Conservation (phyloP, 2,888 invertebrate genomes). For the Caenorhabditis japonica region DNA sequence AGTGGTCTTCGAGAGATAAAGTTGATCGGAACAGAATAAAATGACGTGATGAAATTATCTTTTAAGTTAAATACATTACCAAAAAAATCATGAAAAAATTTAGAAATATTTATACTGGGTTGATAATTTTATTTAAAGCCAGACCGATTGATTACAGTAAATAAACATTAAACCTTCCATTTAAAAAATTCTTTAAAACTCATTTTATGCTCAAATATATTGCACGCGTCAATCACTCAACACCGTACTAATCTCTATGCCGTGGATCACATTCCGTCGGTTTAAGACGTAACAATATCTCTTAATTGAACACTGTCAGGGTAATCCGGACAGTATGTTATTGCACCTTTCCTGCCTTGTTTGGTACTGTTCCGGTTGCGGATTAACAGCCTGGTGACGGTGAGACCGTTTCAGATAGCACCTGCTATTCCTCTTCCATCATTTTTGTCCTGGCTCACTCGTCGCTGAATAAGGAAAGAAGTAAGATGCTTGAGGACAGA, state of each 20-base stretch:
- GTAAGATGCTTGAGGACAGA: conserved; percentile 33
- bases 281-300: conserved; percentile 24
- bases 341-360: conserved; percentile 4
- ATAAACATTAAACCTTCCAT: no score
- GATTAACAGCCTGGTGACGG: conserved; percentile 34
- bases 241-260: neutral
- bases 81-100: no score
- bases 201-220: no score
- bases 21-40: conserved; percentile 14
- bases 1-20: conserved; percentile 18
- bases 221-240: no score
- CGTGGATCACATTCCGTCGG: conserved; percentile 2
- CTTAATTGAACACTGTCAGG: conserved; percentile 10
- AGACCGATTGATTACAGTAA: no score
- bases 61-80: no score
- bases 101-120: no score
- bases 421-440: neutral
- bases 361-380: conserved; percentile 29
- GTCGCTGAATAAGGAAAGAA: conserved; percentile 37
- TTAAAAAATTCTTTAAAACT: no score
- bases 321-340: conserved; percentile 35
- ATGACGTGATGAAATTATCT: neutral
- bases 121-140: no score
- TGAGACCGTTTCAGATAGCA: neutral
- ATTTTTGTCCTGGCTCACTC: conserved; percentile 1